phyloP scores from a whole-genome alignment of 2,113 vertebrate genomes.

The Manacus vitellinus region DNA sequence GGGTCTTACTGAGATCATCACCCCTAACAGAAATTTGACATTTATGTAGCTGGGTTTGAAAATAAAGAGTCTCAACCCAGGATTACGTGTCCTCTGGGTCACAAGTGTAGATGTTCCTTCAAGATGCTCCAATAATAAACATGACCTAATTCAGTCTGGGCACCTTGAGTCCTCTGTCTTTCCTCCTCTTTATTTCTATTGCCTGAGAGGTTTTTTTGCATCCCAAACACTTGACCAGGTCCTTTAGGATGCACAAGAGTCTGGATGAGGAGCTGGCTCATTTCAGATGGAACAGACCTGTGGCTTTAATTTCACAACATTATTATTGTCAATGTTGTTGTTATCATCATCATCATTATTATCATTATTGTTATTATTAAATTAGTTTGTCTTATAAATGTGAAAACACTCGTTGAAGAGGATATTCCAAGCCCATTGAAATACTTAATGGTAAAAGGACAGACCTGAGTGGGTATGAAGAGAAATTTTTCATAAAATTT shows the following conservation, averaged over 20 bases:
- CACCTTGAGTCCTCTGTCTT: neutral
- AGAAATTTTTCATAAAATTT: neutral
- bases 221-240: neutral
- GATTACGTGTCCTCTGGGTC: fast-evolving
- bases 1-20: neutral
- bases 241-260: neutral
- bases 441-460: neutral
- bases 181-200: neutral
- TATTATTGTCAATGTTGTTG: neutral
- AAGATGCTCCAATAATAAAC: neutral
- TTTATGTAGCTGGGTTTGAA: neutral
- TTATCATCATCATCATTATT: no score
- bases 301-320: neutral
- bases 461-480: neutral
- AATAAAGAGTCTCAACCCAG: neutral
- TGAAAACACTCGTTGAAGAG: neutral
- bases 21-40: neutral
- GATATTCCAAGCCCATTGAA: neutral
- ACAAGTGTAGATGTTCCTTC: neutral
- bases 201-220: neutral
- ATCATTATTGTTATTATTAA: neutral
- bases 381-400: neutral
- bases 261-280: neutral
- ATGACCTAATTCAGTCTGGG: neutral
- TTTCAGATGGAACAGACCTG: neutral